Percentiles rank a stretch among this genome's conserved stretches.
Conservation (phyloP, 2,888 invertebrate genomes). For the Cosmia trapezina region DNA sequence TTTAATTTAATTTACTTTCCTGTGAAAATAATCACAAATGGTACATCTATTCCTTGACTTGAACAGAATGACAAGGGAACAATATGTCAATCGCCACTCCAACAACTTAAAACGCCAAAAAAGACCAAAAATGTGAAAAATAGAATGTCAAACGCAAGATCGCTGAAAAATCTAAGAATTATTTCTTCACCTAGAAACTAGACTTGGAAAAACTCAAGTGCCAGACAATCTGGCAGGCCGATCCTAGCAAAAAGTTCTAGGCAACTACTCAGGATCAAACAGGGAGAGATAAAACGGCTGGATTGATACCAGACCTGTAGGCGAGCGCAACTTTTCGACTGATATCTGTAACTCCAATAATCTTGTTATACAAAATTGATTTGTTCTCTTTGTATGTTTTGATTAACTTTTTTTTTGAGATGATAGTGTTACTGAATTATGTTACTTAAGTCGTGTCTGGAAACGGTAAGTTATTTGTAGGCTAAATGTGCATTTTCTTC, state of each 20-base stretch:
- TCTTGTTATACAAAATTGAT: conserved; percentile 41
- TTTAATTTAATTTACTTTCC: not conserved
- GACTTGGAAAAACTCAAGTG: conserved; percentile 46
- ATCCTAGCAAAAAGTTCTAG: conserved; percentile 47
- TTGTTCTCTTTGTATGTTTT: conserved; percentile 1
- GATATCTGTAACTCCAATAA: conserved; percentile 18
- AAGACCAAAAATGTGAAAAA: conserved; percentile 10
- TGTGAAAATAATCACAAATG: not conserved
- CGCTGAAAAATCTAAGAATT: conserved; percentile 16
- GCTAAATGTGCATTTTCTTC: no score
- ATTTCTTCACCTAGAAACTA: conserved; percentile 10
- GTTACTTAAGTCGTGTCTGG: no score
- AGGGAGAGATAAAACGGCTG: conserved; percentile 46
- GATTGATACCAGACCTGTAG: conserved; percentile 37
- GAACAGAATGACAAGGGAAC: not conserved
- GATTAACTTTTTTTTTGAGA: not conserved
- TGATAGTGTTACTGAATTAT: not conserved
- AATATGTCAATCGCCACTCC: not conserved
- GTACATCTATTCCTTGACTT: not conserved
- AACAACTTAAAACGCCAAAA: not conserved
- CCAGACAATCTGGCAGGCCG: conserved; percentile 50
- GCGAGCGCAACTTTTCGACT: conserved; percentile 35
- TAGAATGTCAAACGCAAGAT: conserved; percentile 30
- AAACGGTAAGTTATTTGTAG: no score
- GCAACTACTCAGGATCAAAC: conserved; percentile 31